Evolutionary conservation across 2,888 invertebrate genomes (phyloP).

Genomic region (Corbicula japonica): DNA sequence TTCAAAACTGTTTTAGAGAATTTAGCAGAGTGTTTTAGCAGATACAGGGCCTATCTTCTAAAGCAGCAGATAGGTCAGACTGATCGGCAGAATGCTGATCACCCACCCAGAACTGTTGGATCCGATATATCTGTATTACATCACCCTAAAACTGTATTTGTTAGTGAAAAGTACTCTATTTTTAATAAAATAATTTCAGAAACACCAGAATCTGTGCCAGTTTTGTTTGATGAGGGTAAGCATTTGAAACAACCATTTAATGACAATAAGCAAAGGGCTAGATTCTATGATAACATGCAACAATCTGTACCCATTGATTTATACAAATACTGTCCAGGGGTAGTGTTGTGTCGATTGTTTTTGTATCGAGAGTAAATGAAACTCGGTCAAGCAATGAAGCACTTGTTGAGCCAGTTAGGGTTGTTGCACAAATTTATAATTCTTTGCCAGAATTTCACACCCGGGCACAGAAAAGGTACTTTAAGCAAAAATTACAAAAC

Average conservation of each 20-base stretch:
- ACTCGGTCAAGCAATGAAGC: slow-evolving; percentile 10
- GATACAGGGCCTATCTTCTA: slow-evolving; percentile 32
- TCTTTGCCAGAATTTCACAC: slow-evolving; percentile 43
- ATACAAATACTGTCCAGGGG: slow-evolving; percentile 34
- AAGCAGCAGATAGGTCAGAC: not conserved
- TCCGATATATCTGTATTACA: slow-evolving; percentile 31
- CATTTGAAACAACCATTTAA: slow-evolving; percentile 45
- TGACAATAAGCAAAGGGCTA: slow-evolving; percentile 27
- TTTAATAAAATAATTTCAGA: slow-evolving; percentile 25
- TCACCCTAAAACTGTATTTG: not conserved
- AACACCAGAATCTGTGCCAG: slow-evolving; percentile 3
- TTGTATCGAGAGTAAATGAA: slow-evolving; percentile 16
- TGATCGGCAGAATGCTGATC: slow-evolving; percentile 9
- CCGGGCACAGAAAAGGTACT: slow-evolving; percentile 28
- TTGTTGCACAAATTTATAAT: slow-evolving; percentile 16
- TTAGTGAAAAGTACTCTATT: slow-evolving; percentile 18
- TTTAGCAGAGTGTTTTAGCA: slow-evolving; percentile 36
- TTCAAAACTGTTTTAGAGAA: slow-evolving; percentile 14
- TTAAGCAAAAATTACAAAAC: slow-evolving; percentile 30
- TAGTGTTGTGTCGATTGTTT: slow-evolving; percentile 5
- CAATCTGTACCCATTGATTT: slow-evolving; percentile 36
- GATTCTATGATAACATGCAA: slow-evolving; percentile 40
- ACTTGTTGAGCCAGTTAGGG: slow-evolving; percentile 21
- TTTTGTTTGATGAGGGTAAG: slow-evolving; percentile 51
- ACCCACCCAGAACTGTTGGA: slow-evolving; percentile 41